Evolutionary conservation across 2,888 invertebrate species (phyloP).

Genomic region (Drosophila lacicola): DNA sequence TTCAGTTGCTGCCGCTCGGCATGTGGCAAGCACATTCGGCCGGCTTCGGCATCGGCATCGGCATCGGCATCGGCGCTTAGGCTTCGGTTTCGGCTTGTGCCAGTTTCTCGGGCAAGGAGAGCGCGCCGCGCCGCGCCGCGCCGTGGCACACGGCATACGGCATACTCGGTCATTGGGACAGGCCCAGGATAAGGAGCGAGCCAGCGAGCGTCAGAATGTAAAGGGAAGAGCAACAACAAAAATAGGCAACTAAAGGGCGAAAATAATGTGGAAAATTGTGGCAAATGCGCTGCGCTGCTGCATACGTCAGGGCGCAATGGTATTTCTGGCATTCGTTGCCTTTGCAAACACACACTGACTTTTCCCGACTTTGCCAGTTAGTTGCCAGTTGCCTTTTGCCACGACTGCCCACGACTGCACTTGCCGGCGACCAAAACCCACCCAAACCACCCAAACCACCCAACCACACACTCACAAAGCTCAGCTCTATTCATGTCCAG

Average conservation of each 20-base stretch:
- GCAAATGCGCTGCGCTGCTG: conserved; percentile 40
- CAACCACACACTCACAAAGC: conserved; percentile 4
- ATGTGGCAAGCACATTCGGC: not conserved
- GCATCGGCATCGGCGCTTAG: no score
- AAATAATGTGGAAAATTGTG: conserved; percentile 28
- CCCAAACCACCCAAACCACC: not conserved
- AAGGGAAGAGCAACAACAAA: not conserved
- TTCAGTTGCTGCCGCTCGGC: conserved; percentile 68
- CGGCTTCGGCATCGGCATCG: no score
- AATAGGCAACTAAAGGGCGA: not conserved
- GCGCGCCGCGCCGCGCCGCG: not conserved
- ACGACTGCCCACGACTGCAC: conserved; percentile 1
- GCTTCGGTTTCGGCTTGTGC: conserved; percentile 48
- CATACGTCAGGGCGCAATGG: conserved; percentile 60
- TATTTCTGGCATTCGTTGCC: conserved; percentile 29
- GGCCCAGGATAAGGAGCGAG: conserved; percentile 67
- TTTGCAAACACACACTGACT: conserved; percentile 27
- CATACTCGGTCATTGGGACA: conserved; percentile 82
- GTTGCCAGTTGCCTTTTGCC: conserved; percentile 7
- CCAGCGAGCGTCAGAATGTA: conserved; percentile 13
- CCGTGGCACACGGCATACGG: conserved; percentile 23
- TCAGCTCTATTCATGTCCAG: conserved; percentile 13
- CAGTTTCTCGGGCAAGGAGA: conserved; percentile 38
- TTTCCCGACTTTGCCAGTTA: conserved; percentile 20
- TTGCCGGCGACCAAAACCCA: conserved; percentile 21